Percentiles rank a stretch among this genome's conserved stretches.
Evolutionary conservation across 2,113 vertebrate genomes (phyloP).

Genomic region (Bubo bubo): DNA sequence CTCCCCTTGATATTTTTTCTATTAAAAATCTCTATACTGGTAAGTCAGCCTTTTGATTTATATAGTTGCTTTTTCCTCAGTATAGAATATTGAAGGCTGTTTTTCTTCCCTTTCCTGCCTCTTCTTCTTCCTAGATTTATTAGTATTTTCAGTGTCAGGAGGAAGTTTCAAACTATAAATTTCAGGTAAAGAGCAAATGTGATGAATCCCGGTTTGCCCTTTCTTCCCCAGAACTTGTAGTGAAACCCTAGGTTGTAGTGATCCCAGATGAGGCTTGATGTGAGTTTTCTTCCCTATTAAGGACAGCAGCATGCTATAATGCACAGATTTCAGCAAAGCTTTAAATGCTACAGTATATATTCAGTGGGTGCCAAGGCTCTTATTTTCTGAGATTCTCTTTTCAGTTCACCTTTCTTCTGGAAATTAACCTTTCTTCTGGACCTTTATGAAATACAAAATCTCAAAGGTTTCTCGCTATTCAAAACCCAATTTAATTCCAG

Average conservation of each 20-base stretch:
- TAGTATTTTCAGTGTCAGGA: neutral
- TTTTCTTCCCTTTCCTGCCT: constrained; percentile 8
- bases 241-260: neutral
- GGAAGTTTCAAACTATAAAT: neutral
- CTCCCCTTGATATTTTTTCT: constrained; percentile 51
- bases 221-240: neutral
- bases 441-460: neutral
- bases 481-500: neutral
- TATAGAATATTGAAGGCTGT: neutral
- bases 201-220: neutral
- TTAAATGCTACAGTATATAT: neutral
- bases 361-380: neutral
- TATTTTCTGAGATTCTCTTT: neutral
- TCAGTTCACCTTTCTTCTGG: neutral
- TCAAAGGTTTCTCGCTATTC: neutral
- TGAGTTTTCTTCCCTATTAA: neutral
- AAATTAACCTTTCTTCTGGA: neutral
- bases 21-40: constrained; percentile 30
- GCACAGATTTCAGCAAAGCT: neutral
- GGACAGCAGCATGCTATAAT: neutral
- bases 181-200: neutral
- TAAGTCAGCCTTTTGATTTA: constrained; percentile 56
- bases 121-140: neutral
- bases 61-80: neutral
- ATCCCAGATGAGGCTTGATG: neutral